phyloP scores from a whole-genome alignment of 2,113 vertebrate genomes.

The Sinocyclocheilus anophthalmus region DNA sequence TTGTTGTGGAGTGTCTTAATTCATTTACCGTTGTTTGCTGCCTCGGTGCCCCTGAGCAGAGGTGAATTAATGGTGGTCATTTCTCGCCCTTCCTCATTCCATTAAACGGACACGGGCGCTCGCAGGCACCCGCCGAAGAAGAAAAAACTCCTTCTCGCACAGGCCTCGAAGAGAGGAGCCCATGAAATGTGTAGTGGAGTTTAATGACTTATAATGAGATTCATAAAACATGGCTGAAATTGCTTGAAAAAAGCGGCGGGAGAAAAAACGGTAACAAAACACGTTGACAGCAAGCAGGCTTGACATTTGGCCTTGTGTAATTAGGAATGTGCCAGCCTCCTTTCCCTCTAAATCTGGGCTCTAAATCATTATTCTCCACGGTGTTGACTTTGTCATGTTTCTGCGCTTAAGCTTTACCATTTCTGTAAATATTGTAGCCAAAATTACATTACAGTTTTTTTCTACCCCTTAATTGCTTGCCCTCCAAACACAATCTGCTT shows the following conservation, averaged over 20 bases:
- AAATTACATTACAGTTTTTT: constrained; percentile 82
- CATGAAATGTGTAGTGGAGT: constrained; percentile 75
- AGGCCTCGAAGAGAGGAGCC: constrained; percentile 42
- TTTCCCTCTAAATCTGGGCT: constrained; percentile 79
- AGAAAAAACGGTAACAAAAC: constrained; percentile 60
- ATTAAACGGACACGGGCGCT: constrained; percentile 38
- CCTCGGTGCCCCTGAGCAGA: constrained; percentile 37
- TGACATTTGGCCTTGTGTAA: constrained; percentile 83
- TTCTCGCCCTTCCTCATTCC: constrained; percentile 38
- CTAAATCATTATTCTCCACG: constrained; percentile 80
- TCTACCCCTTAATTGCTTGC: constrained; percentile 84
- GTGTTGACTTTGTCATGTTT: constrained; percentile 77
- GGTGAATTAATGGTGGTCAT: constrained; percentile 53
- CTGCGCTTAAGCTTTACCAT: constrained; percentile 72
- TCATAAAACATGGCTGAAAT: constrained; percentile 78
- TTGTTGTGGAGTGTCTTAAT: constrained; percentile 51
- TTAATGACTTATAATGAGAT: constrained; percentile 83
- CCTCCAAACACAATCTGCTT: constrained; percentile 86
- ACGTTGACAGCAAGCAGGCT: constrained; percentile 81
- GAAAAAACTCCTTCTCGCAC: neutral
- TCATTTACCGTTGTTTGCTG: constrained; percentile 44
- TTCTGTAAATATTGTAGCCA: constrained; percentile 79
- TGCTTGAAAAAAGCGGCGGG: constrained; percentile 59
- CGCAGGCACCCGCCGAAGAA: neutral
- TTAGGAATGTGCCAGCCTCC: constrained; percentile 80